These are phyloP conservation scores for Glaucopsyche alexis DNA, from an alignment of 2,888 invertebrate species.

Conservation along the genomic window DNA sequence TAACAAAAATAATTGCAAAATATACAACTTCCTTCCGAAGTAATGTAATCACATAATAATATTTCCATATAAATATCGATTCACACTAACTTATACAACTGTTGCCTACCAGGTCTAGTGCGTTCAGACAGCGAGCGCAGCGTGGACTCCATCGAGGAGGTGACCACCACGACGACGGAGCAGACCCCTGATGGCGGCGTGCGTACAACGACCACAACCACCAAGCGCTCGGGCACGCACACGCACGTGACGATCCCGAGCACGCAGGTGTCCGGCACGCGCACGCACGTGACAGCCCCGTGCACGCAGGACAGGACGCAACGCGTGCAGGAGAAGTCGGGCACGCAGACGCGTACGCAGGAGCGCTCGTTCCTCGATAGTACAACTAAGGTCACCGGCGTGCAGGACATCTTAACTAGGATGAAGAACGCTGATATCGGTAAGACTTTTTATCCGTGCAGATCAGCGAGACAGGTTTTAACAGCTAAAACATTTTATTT, in stretches of 20 bases:
- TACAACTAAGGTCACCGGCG: conserved; percentile 84
- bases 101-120: conserved; percentile 51
- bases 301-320: background rate
- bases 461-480: too few species aligned
- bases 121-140: conserved; percentile 71
- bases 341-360: conserved; percentile 34
- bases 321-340: background rate
- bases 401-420: conserved; percentile 86
- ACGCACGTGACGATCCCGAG: conserved; percentile 16
- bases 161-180: conserved; percentile 50
- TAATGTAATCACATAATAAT: background rate
- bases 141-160: conserved; percentile 61
- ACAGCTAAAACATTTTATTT: too few species aligned
- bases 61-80: too few species aligned
- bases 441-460: conserved; percentile 45
- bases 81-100: too few species aligned
- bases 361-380: conserved; percentile 85
- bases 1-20: background rate
- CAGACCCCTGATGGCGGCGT: conserved; percentile 50
- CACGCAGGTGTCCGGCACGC: background rate
- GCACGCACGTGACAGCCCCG: background rate
- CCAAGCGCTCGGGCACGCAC: conserved; percentile 40
- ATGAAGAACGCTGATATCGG: conserved; percentile 89
- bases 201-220: conserved; percentile 52
- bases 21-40: background rate